Percentiles rank a stretch among this genome's conserved stretches.
Conservation (phyloP, 2,888 invertebrate species). For the Chelonus formosanus region DNA sequence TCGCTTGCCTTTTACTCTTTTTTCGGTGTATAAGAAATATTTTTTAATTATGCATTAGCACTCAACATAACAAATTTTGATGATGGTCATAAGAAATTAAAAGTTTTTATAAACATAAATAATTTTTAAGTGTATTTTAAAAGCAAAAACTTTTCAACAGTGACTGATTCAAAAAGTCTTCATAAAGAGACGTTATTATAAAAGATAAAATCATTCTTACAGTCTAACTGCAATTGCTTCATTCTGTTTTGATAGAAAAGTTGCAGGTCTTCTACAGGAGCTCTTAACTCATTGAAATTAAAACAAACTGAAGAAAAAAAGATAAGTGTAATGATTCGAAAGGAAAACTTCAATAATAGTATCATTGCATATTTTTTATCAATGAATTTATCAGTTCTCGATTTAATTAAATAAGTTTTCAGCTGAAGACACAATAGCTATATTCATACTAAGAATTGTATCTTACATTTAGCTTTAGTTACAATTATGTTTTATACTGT, state of each 20-base stretch:
- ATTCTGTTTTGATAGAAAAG: conserved; percentile 41
- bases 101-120: not conserved
- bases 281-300: conserved; percentile 40
- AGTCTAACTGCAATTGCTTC: conserved; percentile 38
- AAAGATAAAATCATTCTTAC: conserved; percentile 24
- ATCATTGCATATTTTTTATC: conserved; percentile 59
- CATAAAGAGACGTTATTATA: not conserved
- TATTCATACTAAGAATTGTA: too few relatives aligned
- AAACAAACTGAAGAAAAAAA: conserved; percentile 30
- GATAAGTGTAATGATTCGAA: conserved; percentile 16
- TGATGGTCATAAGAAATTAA: too few relatives aligned
- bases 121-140: too few relatives aligned
- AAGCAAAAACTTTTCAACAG: not conserved
- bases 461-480: too few relatives aligned
- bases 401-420: not conserved
- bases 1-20: too few relatives aligned
- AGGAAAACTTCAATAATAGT: conserved; percentile 49
- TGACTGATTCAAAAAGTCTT: conserved; percentile 4
- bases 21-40: too few relatives aligned
- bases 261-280: conserved; percentile 36
- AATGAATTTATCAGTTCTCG: conserved; percentile 31
- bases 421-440: too few relatives aligned
- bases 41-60: too few relatives aligned
- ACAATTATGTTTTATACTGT: too few relatives aligned
- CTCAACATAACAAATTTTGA: too few relatives aligned